phyloP scores from a whole-genome alignment of 2,113 vertebrate species.

The Chascanopsetta lugubris region DNA sequence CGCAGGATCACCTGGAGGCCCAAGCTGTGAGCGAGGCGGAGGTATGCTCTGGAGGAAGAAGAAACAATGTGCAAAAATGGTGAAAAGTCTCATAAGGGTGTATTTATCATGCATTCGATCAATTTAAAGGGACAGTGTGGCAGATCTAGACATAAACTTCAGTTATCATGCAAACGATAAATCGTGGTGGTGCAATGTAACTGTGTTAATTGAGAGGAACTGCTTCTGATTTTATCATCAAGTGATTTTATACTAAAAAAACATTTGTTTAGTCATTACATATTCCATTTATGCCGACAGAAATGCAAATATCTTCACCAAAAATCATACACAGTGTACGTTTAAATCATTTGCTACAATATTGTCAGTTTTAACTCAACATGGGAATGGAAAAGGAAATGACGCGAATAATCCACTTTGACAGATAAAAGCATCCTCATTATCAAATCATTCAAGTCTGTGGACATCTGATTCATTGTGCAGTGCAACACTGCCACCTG shows the following conservation, averaged over 20 bases:
- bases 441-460: slow-evolving; percentile 6
- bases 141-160: no score
- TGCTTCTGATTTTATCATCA: no score
- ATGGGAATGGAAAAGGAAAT: background rate
- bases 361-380: background rate
- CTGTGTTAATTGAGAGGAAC: no score
- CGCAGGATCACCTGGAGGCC: slow-evolving; percentile 91
- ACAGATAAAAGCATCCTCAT: background rate
- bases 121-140: no score
- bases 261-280: no score
- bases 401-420: background rate
- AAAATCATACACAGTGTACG: no score
- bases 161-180: no score
- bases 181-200: no score
- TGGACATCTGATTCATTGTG: slow-evolving; percentile 8
- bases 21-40: slow-evolving; percentile 82
- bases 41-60: slow-evolving; percentile 82
- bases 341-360: no score
- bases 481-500: slow-evolving; percentile 57
- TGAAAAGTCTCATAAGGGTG: background rate
- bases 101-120: background rate
- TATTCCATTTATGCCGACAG: no score
- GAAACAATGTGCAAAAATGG: slow-evolving; percentile 11
- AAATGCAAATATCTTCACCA: no score
- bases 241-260: no score